These are phyloP conservation scores for Vannuccia rotundouncinata DNA, from an alignment of 2,888 invertebrate genomes.

Conservation along the genomic window DNA sequence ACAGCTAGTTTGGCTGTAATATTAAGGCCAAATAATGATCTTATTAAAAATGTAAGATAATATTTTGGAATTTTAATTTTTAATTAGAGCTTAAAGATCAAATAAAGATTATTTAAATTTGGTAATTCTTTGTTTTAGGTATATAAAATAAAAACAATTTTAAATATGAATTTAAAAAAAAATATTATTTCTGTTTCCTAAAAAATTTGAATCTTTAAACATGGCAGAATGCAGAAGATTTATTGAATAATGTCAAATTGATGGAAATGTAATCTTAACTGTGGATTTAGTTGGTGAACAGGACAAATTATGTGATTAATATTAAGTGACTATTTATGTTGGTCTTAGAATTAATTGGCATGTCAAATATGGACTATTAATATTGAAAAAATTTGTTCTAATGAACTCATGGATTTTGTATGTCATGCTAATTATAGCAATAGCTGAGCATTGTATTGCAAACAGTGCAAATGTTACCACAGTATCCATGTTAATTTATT, in stretches of 20 bases:
- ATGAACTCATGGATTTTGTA: conserved; percentile 21
- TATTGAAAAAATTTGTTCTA: conserved; percentile 7
- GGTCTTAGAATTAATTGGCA: conserved; percentile 10
- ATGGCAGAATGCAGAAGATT: background rate
- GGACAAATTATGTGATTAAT: background rate
- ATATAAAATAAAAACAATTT: background rate
- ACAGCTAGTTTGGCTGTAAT: too few species aligned
- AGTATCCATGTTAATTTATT: conserved; percentile 16
- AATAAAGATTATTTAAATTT: background rate
- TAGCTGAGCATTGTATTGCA: conserved; percentile 1
- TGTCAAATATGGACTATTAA: conserved; percentile 9
- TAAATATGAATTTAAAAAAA: background rate
- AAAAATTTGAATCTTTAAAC: conserved; percentile 14
- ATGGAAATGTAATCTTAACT: background rate
- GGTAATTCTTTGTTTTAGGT: background rate
- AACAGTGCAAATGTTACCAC: background rate
- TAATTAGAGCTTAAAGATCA: too few species aligned
- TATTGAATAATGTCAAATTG: background rate
- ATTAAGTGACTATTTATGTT: conserved; percentile 11
- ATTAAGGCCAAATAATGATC: too few species aligned
- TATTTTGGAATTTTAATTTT: too few species aligned
- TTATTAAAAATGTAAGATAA: too few species aligned
- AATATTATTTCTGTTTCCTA: conserved; percentile 1
- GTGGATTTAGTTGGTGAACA: background rate
- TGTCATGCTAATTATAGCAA: background rate